These are phyloP conservation scores for Tinea semifulvella DNA, from an alignment of 2,888 invertebrate genomes.

Conservation along the genomic window DNA sequence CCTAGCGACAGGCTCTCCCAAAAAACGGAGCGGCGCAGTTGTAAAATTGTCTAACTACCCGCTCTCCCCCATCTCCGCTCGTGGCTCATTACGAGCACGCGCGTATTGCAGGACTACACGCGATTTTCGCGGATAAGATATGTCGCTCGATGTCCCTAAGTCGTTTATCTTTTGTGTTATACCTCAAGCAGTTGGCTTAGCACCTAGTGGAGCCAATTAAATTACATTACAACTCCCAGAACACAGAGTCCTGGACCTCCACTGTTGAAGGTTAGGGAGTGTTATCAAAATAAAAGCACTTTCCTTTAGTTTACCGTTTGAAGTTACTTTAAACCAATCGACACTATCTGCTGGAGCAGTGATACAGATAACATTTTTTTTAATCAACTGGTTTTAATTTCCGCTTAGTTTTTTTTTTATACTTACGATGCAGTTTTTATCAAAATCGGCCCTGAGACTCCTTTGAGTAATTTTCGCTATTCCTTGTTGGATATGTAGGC, in stretches of 20 bases:
- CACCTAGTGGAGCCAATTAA: too few species aligned
- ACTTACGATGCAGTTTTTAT: neutral
- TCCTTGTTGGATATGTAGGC: neutral
- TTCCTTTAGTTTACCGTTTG: neutral
- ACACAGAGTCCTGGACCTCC: too few species aligned
- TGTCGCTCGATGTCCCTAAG: conserved; percentile 31
- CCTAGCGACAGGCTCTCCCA: conserved; percentile 55
- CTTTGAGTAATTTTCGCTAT: neutral
- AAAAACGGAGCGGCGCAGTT: conserved; percentile 65
- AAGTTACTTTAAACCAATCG: neutral
- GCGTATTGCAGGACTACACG: conserved; percentile 27
- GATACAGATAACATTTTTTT: neutral
- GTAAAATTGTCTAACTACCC: conserved; percentile 67
- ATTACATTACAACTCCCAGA: too few species aligned
- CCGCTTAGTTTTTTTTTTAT: neutral
- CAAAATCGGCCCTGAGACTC: neutral
- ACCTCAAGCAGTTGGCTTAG: too few species aligned
- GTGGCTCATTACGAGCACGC: conserved; percentile 55
- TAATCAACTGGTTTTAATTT: neutral
- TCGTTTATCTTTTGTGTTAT: too few species aligned
- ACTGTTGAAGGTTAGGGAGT: too few species aligned
- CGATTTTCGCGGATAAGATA: conserved; percentile 20
- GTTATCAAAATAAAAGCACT: neutral
- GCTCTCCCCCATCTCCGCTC: conserved; percentile 27
- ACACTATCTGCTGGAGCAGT: neutral